Conservation (phyloP, 2,888 invertebrate genomes). For the Petrolisthes manimaculis region DNA sequence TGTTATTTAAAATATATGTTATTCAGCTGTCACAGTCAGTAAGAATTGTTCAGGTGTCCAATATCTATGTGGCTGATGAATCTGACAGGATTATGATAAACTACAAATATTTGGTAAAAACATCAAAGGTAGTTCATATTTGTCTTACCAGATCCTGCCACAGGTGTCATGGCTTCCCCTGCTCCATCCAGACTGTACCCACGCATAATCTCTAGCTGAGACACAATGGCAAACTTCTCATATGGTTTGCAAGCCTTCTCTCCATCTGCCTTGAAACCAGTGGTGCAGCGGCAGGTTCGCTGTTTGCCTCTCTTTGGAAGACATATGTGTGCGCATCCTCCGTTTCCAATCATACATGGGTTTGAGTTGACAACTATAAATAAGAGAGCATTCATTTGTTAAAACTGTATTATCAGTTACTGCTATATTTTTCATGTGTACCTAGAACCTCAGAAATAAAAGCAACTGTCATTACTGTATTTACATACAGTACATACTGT, state of each 20-base stretch:
- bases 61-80: neutral
- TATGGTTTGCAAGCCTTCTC: constrained; percentile 79
- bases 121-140: neutral
- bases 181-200: constrained; percentile 89
- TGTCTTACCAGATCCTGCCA: constrained; percentile 78
- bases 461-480: neutral
- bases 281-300: constrained; percentile 88
- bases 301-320: constrained; percentile 82
- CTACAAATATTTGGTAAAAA: neutral
- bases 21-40: too few relatives aligned
- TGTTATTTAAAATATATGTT: too few relatives aligned
- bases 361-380: constrained; percentile 77
- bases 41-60: too few relatives aligned
- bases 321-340: constrained; percentile 95
- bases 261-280: constrained; percentile 87
- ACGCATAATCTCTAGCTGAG: constrained; percentile 87
- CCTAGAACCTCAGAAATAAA: neutral
- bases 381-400: neutral
- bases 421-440: neutral
- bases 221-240: constrained; percentile 92
- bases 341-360: constrained; percentile 87
- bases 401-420: neutral
- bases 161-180: constrained; percentile 94
- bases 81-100: neutral
- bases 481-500: neutral